Conservation (phyloP, 1,140 invertebrate genomes). For the Drosophila nigrodunni region DNA sequence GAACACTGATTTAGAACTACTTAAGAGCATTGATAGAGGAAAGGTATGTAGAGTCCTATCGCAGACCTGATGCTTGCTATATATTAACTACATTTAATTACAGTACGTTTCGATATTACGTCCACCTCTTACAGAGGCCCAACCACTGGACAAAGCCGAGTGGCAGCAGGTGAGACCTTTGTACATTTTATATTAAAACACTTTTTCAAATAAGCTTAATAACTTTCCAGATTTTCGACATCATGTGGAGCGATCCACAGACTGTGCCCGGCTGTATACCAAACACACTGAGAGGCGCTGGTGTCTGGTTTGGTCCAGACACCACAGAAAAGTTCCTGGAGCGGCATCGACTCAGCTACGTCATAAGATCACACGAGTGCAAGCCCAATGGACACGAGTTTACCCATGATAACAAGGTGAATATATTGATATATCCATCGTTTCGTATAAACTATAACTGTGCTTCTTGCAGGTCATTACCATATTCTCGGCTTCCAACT, state of each 20-base stretch:
- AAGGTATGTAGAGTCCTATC: constrained; percentile 87
- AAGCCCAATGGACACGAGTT: constrained; percentile 96
- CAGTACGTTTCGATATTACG: constrained; percentile 93
- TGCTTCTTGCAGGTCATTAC: constrained; percentile 90
- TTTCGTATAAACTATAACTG: not conserved
- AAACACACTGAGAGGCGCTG: constrained; percentile 94
- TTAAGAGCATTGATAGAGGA: constrained; percentile 90
- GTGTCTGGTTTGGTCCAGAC: constrained; percentile 96
- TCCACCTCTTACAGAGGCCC: constrained; percentile 89
- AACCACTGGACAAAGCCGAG: constrained; percentile 90
- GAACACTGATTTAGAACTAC: constrained; percentile 90
- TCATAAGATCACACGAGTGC: constrained; percentile 96
- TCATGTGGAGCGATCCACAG: constrained; percentile 96
- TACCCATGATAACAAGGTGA: constrained; percentile 92
- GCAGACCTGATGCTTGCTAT: not conserved
- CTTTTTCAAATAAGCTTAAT: not conserved
- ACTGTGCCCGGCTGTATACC: constrained; percentile 89
- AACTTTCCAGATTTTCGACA: constrained; percentile 90
- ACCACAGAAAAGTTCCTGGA: constrained; percentile 91
- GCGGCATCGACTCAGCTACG: constrained; percentile 89
- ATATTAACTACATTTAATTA: constrained; percentile 11
- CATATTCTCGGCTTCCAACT: constrained; percentile 97
- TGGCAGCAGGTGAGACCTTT: constrained; percentile 90
- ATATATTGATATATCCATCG: not conserved
- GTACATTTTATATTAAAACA: not conserved